phyloP scores from a whole-genome alignment of 2,797 vertebrate genomes.

The Knipowitschia caucasica region DNA sequence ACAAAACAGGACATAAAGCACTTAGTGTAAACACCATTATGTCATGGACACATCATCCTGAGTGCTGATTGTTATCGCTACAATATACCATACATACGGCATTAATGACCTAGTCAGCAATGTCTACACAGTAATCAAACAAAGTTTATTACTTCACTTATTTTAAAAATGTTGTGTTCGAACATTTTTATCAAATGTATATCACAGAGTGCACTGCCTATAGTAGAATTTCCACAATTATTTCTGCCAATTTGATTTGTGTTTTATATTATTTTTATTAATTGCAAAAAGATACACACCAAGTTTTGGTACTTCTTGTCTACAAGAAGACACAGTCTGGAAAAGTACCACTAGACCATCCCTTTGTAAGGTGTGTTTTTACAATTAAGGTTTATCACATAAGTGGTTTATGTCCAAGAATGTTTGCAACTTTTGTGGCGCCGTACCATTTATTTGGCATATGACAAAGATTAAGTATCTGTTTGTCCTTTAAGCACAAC shows the following conservation, averaged over 20 bases:
- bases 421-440: slow-evolving; percentile 1
- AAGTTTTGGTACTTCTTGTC: no score
- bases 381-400: slow-evolving; percentile 27
- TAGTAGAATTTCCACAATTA: no score
- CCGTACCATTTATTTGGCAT: slow-evolving; percentile 1
- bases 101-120: slow-evolving; percentile 4
- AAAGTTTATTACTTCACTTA: neutral
- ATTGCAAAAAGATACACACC: neutral
- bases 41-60: neutral
- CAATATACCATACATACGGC: neutral
- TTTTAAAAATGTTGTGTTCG: neutral
- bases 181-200: no score
- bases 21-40: slow-evolving; percentile 4
- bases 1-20: neutral
- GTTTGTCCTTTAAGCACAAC: neutral
- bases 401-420: slow-evolving; percentile 20
- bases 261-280: no score
- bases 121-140: neutral
- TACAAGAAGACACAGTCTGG: neutral
- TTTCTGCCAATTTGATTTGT: no score
- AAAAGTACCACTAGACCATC: slow-evolving; percentile 7
- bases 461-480: slow-evolving; percentile 9
- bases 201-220: no score
- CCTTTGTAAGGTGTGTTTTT: slow-evolving; percentile 34
- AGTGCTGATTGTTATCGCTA: neutral